Evolutionary conservation across 1,140 invertebrate species (phyloP).

Genomic region (Drosophila sp.): DNA sequence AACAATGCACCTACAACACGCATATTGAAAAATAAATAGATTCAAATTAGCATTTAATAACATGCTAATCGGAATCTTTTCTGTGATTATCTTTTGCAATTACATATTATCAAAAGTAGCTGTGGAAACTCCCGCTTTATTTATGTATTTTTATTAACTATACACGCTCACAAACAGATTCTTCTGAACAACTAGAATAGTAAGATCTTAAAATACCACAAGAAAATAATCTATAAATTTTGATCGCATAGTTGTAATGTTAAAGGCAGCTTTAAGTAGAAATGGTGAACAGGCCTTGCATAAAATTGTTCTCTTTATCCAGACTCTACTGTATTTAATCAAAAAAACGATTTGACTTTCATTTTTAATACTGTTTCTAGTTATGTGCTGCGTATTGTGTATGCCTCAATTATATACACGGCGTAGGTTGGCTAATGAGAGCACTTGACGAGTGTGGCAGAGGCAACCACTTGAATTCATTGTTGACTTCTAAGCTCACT

Average conservation of each 20-base stretch:
- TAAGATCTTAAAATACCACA: no score
- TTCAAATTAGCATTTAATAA: background rate
- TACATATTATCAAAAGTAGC: no score
- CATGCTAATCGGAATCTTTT: background rate
- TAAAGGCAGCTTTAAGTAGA: no score
- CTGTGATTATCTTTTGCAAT: background rate
- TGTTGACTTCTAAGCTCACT: conserved; percentile 37
- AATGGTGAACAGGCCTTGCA: no score
- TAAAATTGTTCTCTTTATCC: no score
- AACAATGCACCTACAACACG: background rate
- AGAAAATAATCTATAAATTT: no score
- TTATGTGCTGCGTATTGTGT: conserved; percentile 20
- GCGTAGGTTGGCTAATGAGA: conserved; percentile 42
- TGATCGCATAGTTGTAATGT: no score
- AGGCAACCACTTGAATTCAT: conserved; percentile 26
- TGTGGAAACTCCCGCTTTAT: no score
- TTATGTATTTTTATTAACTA: no score
- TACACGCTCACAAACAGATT: no score
- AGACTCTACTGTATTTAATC: background rate
- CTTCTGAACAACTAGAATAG: no score
- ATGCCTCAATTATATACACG: conserved; percentile 9
- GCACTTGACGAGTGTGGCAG: conserved; percentile 40
- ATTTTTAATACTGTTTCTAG: conserved; percentile 4
- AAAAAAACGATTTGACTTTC: background rate
- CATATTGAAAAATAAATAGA: background rate